These are phyloP conservation scores for Melanotaenia parkinsoni DNA, from an alignment of 2,797 vertebrate genomes.

Conservation along the genomic window DNA sequence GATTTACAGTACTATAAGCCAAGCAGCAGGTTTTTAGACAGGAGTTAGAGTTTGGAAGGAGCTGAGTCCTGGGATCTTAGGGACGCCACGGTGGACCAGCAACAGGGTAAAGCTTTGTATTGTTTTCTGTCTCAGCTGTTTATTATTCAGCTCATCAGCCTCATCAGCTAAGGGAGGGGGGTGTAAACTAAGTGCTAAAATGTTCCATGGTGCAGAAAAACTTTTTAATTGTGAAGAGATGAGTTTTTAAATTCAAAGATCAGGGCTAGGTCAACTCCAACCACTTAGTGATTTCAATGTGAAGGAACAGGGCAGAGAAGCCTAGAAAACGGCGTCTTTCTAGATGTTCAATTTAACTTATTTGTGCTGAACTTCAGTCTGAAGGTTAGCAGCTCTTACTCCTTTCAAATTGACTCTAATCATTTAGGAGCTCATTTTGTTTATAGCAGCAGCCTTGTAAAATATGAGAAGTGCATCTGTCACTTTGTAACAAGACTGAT, in stretches of 20 bases:
- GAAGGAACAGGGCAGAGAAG: slow-evolving; percentile 18
- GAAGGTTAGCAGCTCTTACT: slow-evolving; percentile 43
- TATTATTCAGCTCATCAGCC: slow-evolving; percentile 40
- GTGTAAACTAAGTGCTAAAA: slow-evolving; percentile 71
- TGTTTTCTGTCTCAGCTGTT: slow-evolving; percentile 43
- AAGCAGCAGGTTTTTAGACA: slow-evolving; percentile 38
- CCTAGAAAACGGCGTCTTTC: slow-evolving; percentile 35
- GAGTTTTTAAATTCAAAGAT: slow-evolving; percentile 57
- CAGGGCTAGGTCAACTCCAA: slow-evolving; percentile 54
- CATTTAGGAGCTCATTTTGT: slow-evolving; percentile 34
- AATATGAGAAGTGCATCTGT: slow-evolving; percentile 43
- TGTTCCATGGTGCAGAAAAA: slow-evolving; percentile 62
- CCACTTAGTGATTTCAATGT: slow-evolving; percentile 49
- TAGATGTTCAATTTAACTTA: slow-evolving; percentile 37
- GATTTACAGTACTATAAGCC: slow-evolving; percentile 54
- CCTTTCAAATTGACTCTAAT: slow-evolving; percentile 40
- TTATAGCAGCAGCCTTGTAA: slow-evolving; percentile 51
- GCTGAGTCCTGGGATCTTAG: slow-evolving; percentile 65
- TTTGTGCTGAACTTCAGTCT: slow-evolving; percentile 21
- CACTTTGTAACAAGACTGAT: slow-evolving; percentile 48
- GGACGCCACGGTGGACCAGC: slow-evolving; percentile 69
- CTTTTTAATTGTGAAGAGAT: slow-evolving; percentile 70
- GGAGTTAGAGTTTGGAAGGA: slow-evolving; percentile 50
- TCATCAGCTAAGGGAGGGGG: slow-evolving; percentile 44
- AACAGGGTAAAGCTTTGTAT: slow-evolving; percentile 40